Evolutionary conservation across 2,888 invertebrate species (phyloP), one percentile per base, ranked within the genome.

Genomic region (Plebejus argus): DNA sequence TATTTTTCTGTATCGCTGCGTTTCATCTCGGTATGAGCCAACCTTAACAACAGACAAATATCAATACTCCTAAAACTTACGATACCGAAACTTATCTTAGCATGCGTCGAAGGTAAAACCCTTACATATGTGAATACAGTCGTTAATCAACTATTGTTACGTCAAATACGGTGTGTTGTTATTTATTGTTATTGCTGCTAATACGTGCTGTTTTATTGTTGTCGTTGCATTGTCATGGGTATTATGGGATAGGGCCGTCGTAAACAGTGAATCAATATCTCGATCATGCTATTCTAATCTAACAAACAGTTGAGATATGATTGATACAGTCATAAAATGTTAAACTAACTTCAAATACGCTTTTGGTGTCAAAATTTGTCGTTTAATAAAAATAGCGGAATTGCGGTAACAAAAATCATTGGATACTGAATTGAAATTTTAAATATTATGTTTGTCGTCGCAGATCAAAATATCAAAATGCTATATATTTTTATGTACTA

Each of bases 121-220:
- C 66, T 23, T 23, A 66, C 66, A 33, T 33, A 6, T 2, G 15
- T 15, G 66, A 66, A 15, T 18, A 28, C 66, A 33, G 15, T 66
- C 66, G 66, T 66, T 66, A 66, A 66, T 66, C 66, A 66, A 66
- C 28, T 28, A 28, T 28, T 66, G 15, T 66, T 28, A 15, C 12
- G 28, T 66, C 28, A 12, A 61, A 61, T 61, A 61, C 66, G 28
- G 4, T 12, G 15, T 10, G 23, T 15, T 33, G 28, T 33, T 33
- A 28, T 15, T 33, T 18, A 6, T 66, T 4, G 0, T 49, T 49
- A 1, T 49, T 66, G 66, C 23, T 66, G 28, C 28, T 10, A 12
- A 66, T 23, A 61, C 1, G 4, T 61, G 23, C 23, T 61, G 61
- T 66, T 66, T 33, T 66, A 33, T 66, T 66, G 66, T 4, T 66